These are phyloP conservation scores for Nipponia nippon DNA, from an alignment of 2,113 vertebrate genomes.

Conservation along the genomic window DNA sequence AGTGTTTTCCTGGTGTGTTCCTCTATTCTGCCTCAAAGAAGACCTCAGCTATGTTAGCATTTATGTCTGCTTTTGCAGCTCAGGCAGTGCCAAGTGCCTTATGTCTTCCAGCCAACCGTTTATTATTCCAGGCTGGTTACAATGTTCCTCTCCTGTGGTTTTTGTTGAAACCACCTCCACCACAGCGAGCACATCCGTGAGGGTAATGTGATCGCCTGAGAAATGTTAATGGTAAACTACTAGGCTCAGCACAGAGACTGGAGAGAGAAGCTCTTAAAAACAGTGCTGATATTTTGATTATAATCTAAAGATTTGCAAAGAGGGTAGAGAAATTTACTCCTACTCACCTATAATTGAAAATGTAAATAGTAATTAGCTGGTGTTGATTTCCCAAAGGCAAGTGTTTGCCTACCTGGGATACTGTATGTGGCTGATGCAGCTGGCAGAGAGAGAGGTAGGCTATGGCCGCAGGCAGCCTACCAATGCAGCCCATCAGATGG, in stretches of 20 bases:
- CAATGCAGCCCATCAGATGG: not conserved
- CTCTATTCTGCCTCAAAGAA: not conserved
- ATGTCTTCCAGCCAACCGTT: not conserved
- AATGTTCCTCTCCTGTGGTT: not conserved
- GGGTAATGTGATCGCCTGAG: not conserved
- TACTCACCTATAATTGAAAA: not conserved
- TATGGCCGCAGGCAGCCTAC: not conserved
- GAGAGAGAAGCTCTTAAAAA: not conserved
- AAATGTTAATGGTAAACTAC: not conserved
- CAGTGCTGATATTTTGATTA: not conserved
- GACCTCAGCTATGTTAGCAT: not conserved
- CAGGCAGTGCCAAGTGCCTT: not conserved
- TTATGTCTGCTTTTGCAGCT: not conserved
- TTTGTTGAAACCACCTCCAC: not conserved
- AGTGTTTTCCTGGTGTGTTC: not conserved
- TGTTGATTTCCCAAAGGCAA: not conserved
- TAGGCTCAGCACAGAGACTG: not conserved
- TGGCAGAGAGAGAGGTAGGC: not conserved
- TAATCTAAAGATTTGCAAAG: not conserved
- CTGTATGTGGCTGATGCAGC: not conserved
- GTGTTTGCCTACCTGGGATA: not conserved
- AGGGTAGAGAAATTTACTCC: not conserved
- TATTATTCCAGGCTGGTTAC: not conserved
- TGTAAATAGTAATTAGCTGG: not conserved
- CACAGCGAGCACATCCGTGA: not conserved